Conservation (phyloP, 1,140 invertebrate species). For the Caenorhabditis latens region DNA sequence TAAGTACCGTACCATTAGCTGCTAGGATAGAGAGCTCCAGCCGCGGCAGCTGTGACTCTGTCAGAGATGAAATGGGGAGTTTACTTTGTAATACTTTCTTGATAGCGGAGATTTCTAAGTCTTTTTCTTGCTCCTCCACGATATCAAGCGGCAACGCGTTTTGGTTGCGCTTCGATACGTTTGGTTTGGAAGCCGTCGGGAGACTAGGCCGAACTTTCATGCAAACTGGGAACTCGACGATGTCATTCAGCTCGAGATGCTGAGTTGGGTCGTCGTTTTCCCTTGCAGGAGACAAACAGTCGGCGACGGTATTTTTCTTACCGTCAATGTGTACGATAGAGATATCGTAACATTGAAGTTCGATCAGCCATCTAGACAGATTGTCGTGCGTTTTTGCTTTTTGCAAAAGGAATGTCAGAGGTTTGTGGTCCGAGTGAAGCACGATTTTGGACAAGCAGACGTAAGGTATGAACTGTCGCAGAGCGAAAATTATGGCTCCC, state of each 20-base stretch:
- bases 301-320: background rate
- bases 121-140: background rate
- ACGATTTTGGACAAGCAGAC: background rate
- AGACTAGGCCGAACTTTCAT: background rate
- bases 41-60: background rate
- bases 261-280: background rate
- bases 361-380: background rate
- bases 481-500: conserved; percentile 40
- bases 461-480: conserved; percentile 9
- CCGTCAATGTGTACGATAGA: background rate
- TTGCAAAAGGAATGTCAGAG: background rate
- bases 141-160: background rate
- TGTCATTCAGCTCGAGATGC: background rate
- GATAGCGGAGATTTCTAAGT: background rate
- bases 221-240: background rate
- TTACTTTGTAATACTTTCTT: background rate
- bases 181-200: background rate
- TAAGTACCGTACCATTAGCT: background rate
- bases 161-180: background rate
- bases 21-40: background rate
- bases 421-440: conserved; percentile 42
- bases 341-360: background rate
- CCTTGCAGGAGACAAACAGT: background rate
- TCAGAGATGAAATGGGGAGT: background rate
- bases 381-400: background rate